Evolutionary conservation across 2,113 vertebrate species (phyloP), one percentile per base, ranked within the genome.

Genomic region (Gymnogyps californianus): DNA sequence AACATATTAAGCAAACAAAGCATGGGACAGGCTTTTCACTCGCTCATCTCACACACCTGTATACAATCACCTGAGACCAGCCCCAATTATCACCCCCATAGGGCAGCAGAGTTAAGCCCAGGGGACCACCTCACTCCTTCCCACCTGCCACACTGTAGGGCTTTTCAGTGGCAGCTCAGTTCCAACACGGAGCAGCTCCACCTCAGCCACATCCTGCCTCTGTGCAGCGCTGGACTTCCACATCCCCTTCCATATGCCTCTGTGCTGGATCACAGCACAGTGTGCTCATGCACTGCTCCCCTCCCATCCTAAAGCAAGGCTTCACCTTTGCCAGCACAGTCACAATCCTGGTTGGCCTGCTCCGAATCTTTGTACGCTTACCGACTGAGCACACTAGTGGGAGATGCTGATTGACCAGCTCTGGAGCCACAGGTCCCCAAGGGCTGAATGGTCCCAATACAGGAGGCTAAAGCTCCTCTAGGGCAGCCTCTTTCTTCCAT

Each of bases 231-330:
- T 22, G 46, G 34, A 22, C 29, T 47, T 40, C 13, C 34, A 51
- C 4, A 0, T 14, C 38, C 13, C 44, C 24, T 65, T 38, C 46
- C 26, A 3, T 4, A 1, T 1, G 16, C 22, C 19, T 44, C 22
- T 10, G 4, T 42, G 26, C 36, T 13, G 65, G n/a, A 49, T 9
- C 1, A 7, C 15, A 19, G 15, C 44, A 36, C n/a, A 25, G 34
- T 1, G 1, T 7, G 49, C 49, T 38, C 36, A 11, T 2, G 22
- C 18, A 5, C 59, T 22, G 69, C 55, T 62, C 18, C 18, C 8
- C 11, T 87, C 40, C 25, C 22, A 9, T 12, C n/a, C 36, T 31
- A 36, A 51, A 44, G 21, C 18, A 38, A 44, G 42, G 26, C 55
- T 92, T 49, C 12, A 13, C 47, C 69, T 24, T 62, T 28, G n/a